Evolutionary conservation across 2,888 invertebrate species (phyloP).

Genomic region (Zygaena filipendulae): DNA sequence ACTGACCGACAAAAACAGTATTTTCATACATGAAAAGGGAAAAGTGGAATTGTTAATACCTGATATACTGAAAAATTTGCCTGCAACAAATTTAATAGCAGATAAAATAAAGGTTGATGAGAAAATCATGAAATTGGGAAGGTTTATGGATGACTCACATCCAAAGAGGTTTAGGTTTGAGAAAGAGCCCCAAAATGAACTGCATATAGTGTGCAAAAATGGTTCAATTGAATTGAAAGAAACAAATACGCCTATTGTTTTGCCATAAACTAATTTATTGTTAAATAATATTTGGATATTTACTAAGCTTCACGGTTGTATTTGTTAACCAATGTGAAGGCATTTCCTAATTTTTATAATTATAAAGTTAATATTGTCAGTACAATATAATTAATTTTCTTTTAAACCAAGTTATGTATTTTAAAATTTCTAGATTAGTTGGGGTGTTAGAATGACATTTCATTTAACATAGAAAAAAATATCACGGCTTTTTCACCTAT

Average conservation of each 20-base stretch:
- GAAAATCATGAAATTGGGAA: conserved; percentile 51
- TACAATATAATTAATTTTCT: no score
- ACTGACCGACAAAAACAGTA: conserved; percentile 53
- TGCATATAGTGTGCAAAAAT: conserved; percentile 63
- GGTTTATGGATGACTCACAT: conserved; percentile 58
- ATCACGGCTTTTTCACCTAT: no score
- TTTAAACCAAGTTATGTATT: no score
- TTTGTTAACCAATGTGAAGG: conserved; percentile 5
- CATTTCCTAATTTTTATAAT: no score
- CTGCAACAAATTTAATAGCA: conserved; percentile 58
- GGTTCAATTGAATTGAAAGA: conserved; percentile 59
- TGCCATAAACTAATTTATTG: no score
- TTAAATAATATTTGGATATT: no score
- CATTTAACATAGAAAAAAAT: no score
- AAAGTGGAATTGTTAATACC: conserved; percentile 54
- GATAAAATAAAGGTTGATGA: conserved; percentile 57
- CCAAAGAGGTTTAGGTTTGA: conserved; percentile 57
- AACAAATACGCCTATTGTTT: conserved; percentile 42
- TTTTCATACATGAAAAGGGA: conserved; percentile 62
- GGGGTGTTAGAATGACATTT: no score
- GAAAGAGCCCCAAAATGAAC: conserved; percentile 47
- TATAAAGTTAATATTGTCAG: no score
- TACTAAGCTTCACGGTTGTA: conserved; percentile 1
- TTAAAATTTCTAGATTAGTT: no score
- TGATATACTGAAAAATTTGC: conserved; percentile 48